Percentiles rank a stretch among this genome's conserved stretches.
Evolutionary conservation across 2,113 vertebrate genomes (phyloP).

Genomic region (Halichoerus grypus): DNA sequence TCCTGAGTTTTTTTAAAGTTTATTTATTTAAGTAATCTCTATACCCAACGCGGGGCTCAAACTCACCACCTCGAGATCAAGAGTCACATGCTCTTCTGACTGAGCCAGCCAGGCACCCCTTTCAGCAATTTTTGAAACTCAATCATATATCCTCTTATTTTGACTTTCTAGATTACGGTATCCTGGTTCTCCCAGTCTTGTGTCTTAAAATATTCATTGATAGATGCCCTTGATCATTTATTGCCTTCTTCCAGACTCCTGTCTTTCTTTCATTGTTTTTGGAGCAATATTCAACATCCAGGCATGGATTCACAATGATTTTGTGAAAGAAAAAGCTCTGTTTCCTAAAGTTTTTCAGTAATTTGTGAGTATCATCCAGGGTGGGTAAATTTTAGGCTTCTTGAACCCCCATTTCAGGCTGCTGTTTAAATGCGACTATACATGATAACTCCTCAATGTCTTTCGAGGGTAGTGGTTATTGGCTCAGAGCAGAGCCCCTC

Average conservation of each 20-base stretch:
- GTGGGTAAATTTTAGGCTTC: background rate
- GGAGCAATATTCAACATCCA: background rate
- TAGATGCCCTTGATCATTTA: background rate
- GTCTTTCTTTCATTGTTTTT: background rate
- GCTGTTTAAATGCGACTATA: background rate
- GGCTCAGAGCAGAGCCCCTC: background rate
- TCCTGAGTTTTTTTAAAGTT: too few species aligned
- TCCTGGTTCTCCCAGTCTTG: background rate
- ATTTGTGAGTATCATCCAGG: background rate
- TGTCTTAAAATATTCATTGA: background rate
- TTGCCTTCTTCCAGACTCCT: background rate
- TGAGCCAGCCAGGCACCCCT: background rate
- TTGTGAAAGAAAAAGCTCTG: background rate
- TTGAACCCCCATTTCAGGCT: background rate
- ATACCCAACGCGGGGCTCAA: background rate
- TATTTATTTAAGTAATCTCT: background rate
- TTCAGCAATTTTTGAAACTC: background rate
- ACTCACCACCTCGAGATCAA: background rate
- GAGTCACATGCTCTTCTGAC: background rate
- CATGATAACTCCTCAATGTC: background rate
- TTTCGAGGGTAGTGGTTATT: background rate
- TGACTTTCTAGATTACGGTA: background rate
- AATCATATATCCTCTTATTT: background rate
- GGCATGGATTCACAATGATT: background rate
- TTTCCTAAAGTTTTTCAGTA: constrained; percentile 7